phyloP scores from a whole-genome alignment of 2,797 vertebrate genomes.

The Neolamprologus multifasciatus region DNA sequence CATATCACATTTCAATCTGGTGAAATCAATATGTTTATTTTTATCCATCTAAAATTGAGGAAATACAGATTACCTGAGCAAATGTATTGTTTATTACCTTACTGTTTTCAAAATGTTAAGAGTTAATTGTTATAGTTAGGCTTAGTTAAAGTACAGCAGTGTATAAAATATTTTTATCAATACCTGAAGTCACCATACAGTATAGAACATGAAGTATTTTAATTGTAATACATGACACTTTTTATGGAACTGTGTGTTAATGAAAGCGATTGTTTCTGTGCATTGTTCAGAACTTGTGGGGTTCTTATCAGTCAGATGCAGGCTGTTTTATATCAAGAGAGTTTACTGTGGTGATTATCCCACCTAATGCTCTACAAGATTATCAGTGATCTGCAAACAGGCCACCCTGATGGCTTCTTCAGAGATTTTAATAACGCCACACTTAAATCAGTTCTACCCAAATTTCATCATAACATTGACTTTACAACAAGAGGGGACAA shows the following conservation, averaged over 20 bases:
- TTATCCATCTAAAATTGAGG: not conserved
- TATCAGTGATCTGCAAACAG: not conserved
- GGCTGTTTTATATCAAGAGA: not conserved
- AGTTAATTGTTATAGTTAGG: not conserved
- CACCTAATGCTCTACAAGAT: not conserved
- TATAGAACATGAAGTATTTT: not conserved
- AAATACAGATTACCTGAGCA: not conserved
- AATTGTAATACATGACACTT: not conserved
- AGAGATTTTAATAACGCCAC: not conserved
- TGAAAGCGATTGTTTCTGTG: not conserved
- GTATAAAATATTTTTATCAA: not conserved
- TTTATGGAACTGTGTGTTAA: not conserved
- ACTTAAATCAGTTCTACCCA: not conserved
- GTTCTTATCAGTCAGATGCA: not conserved
- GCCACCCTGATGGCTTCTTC: not conserved
- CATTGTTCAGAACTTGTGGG: not conserved
- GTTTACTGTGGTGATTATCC: not conserved
- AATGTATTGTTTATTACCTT: not conserved
- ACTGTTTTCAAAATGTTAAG: not conserved
- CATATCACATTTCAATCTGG: not conserved
- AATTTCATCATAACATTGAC: too few species aligned
- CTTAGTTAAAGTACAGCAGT: not conserved
- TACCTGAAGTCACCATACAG: not conserved
- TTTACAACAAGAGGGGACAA: too few species aligned
- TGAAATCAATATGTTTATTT: not conserved